phyloP scores from a whole-genome alignment of 2,797 vertebrate species.

The Forpus xanthops region DNA sequence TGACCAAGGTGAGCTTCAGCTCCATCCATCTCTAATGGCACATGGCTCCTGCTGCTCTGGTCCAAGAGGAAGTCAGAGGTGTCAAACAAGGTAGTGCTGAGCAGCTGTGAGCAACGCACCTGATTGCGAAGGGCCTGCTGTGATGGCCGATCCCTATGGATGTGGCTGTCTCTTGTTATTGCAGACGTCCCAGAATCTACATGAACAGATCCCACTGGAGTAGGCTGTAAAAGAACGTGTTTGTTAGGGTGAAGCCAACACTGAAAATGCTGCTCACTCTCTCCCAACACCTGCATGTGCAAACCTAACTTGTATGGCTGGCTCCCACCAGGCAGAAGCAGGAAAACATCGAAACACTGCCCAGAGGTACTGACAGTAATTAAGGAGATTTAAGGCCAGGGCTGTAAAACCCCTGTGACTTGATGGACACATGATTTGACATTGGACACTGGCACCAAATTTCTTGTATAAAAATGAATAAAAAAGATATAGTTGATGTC shows the following conservation, averaged over 20 bases:
- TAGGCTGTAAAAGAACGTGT: conserved; percentile 83
- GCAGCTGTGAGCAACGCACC: conserved; percentile 71
- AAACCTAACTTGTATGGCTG: not conserved
- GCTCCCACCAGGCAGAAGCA: not conserved
- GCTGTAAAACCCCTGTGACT: not conserved
- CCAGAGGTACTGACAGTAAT: not conserved
- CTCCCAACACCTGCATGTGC: not conserved
- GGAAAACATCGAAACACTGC: not conserved
- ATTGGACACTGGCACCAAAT: not conserved
- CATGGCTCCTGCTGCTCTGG: not conserved
- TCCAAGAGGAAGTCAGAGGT: not conserved
- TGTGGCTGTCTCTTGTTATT: conserved; percentile 90
- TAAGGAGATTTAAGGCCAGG: not conserved
- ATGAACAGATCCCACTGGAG: conserved; percentile 93
- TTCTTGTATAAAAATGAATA: not conserved
- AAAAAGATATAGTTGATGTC: not conserved
- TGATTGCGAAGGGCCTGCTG: conserved; percentile 93
- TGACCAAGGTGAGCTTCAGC: not conserved
- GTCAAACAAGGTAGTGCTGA: fast-evolving
- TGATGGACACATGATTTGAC: not conserved
- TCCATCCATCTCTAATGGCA: not conserved
- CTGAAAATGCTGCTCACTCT: not conserved
- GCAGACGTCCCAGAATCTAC: conserved; percentile 93
- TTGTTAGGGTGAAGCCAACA: not conserved
- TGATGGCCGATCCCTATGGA: conserved; percentile 90